A percentile compares a stretch with the other conserved stretches of the same genome.
phyloP scores from a whole-genome alignment of 2,888 invertebrate genomes.

The Drosophila robusta region DNA sequence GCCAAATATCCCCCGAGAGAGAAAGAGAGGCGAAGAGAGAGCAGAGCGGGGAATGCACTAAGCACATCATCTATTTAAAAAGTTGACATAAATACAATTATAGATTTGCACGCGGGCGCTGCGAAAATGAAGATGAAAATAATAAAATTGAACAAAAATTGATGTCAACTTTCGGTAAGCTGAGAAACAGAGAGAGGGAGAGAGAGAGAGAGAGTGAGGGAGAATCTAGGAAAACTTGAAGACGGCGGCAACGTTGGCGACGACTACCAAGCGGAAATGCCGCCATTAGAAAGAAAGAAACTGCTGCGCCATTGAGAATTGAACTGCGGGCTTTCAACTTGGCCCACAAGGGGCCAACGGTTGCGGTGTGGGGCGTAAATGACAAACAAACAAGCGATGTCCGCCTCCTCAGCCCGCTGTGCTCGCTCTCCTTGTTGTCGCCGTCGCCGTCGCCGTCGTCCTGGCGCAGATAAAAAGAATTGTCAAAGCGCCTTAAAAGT shows the following conservation, averaged over 20 bases:
- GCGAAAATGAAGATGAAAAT: slow-evolving; percentile 80
- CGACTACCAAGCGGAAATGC: slow-evolving; percentile 73
- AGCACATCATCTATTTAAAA: slow-evolving; percentile 81
- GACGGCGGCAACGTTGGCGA: slow-evolving; percentile 48
- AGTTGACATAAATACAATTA: slow-evolving; percentile 81
- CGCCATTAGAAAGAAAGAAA: slow-evolving; percentile 79
- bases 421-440: slow-evolving; percentile 16
- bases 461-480: slow-evolving; percentile 80
- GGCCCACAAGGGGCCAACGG: slow-evolving; percentile 37
- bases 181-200: slow-evolving; percentile 2
- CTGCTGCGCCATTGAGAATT: slow-evolving; percentile 82
- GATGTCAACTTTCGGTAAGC: slow-evolving; percentile 75
- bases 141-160: slow-evolving; percentile 81
- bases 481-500: slow-evolving; percentile 82
- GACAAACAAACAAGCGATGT: slow-evolving; percentile 79
- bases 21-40: neutral
- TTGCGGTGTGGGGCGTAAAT: slow-evolving; percentile 58
- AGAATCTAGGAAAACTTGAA: slow-evolving; percentile 47
- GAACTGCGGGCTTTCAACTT: slow-evolving; percentile 76
- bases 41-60: slow-evolving; percentile 38
- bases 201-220: slow-evolving; percentile 8
- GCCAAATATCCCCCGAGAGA: slow-evolving; percentile 41
- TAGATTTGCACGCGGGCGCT: slow-evolving; percentile 75
- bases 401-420: slow-evolving; percentile 46
- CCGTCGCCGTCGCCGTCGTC: slow-evolving; percentile 39